phyloP scores from a whole-genome alignment of 1,140 invertebrate genomes.

The Orius insidiosus region DNA sequence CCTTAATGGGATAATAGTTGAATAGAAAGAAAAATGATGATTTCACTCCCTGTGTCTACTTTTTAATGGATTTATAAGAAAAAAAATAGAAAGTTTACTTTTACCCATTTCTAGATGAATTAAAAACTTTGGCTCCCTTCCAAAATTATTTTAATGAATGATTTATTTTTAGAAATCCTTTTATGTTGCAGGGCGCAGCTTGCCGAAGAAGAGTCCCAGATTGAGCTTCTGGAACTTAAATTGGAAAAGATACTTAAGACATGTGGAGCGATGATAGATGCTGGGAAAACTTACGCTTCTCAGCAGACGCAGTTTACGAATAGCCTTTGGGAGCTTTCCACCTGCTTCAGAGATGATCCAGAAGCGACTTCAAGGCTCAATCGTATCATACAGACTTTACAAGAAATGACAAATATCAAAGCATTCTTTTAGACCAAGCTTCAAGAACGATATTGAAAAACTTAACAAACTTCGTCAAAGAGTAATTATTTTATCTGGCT shows the following conservation, averaged over 20 bases:
- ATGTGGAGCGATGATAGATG: conserved; percentile 67
- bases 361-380: conserved; percentile 47
- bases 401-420: conserved; percentile 84
- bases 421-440: conserved; percentile 76
- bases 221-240: conserved; percentile 70
- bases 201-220: conserved; percentile 65
- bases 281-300: conserved; percentile 69
- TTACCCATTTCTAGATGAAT: no score
- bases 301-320: conserved; percentile 71
- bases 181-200: conserved; percentile 46
- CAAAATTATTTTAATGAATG: neutral
- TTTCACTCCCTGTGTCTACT: neutral
- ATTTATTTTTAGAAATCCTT: conserved; percentile 8
- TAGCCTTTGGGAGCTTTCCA: conserved; percentile 64
- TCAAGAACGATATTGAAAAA: conserved; percentile 76
- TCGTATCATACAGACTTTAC: conserved; percentile 53
- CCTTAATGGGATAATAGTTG: no score
- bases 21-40: no score
- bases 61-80: conserved; percentile 9
- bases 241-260: conserved; percentile 72
- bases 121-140: neutral
- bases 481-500: conserved; percentile 35
- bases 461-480: conserved; percentile 71
- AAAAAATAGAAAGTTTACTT: no score
- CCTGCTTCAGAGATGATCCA: conserved; percentile 56